phyloP scores from a whole-genome alignment of 1,140 invertebrate genomes.

The Leguminivora glycinivorella region DNA sequence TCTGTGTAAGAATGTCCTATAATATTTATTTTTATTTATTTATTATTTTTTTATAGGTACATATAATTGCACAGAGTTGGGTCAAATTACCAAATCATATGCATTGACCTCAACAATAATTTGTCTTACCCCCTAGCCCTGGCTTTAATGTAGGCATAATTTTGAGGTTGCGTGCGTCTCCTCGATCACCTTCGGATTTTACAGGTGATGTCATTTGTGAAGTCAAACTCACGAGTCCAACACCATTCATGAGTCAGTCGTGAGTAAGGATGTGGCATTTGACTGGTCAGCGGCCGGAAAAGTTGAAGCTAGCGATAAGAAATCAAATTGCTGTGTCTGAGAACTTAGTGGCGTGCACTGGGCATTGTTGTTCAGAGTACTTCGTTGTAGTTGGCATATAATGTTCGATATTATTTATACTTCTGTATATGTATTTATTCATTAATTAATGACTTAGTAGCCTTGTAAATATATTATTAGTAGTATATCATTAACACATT shows the following conservation, averaged over 20 bases:
- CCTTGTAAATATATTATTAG: too few species aligned
- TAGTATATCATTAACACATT: too few species aligned
- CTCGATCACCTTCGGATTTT: conserved; percentile 33
- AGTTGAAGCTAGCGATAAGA: neutral
- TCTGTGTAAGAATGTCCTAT: too few species aligned
- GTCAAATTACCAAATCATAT: too few species aligned
- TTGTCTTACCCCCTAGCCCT: neutral
- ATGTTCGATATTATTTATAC: neutral
- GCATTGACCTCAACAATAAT: neutral
- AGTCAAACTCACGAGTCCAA: conserved; percentile 35
- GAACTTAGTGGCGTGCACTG: neutral
- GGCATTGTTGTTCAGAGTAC: neutral
- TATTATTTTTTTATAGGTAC: too few species aligned
- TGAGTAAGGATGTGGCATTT: conserved; percentile 32
- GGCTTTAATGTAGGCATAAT: conserved; percentile 35
- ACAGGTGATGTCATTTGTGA: conserved; percentile 44
- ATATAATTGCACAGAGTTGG: too few species aligned
- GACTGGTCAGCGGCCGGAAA: neutral
- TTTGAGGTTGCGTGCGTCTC: conserved; percentile 42
- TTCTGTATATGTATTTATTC: neutral
- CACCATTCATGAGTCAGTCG: conserved; percentile 37
- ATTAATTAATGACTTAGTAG: too few species aligned
- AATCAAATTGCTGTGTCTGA: conserved; percentile 1
- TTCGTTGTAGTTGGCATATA: neutral
- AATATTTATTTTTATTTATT: too few species aligned